Evolutionary conservation across 2,888 invertebrate genomes (phyloP).

Genomic region (Acleris laterana): DNA sequence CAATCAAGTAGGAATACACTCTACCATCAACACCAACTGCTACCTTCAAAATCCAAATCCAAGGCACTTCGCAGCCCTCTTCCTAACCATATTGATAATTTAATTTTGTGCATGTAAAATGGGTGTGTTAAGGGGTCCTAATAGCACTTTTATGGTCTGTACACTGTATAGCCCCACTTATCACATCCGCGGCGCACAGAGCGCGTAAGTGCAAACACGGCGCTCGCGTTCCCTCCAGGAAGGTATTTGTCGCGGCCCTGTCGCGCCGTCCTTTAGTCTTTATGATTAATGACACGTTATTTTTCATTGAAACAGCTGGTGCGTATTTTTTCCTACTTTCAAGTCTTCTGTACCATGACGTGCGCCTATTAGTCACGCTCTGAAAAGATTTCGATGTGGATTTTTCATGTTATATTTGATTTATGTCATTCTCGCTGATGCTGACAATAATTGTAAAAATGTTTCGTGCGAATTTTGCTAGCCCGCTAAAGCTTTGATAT

Average conservation of each 20-base stretch:
- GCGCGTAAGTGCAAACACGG: conserved; percentile 58
- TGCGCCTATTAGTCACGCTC: conserved; percentile 75
- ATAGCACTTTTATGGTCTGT: conserved; percentile 5
- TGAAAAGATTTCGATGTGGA: conserved; percentile 69
- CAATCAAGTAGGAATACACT: too few species aligned
- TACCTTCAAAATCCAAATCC: too few species aligned
- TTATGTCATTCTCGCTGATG: conserved; percentile 43
- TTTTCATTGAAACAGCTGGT: conserved; percentile 80
- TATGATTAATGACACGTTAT: conserved; percentile 81
- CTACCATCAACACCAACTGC: too few species aligned
- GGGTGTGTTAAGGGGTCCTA: background rate
- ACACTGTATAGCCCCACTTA: conserved; percentile 6
- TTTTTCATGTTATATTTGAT: conserved; percentile 61
- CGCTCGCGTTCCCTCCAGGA: conserved; percentile 55
- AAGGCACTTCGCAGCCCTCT: background rate
- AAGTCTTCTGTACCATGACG: conserved; percentile 74
- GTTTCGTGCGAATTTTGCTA: conserved; percentile 2
- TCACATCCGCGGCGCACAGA: conserved; percentile 36
- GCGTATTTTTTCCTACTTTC: conserved; percentile 74
- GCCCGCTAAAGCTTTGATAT: background rate
- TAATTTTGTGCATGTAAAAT: background rate
- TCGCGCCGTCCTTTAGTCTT: conserved; percentile 74
- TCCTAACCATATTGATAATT: background rate
- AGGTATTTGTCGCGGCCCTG: conserved; percentile 76
- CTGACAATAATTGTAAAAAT: conserved; percentile 13